A percentile compares a stretch with the other conserved stretches of the same genome.
These are phyloP conservation scores for Danaus melanippus DNA, from an alignment of 1,140 invertebrate species.

Conservation along the genomic window DNA sequence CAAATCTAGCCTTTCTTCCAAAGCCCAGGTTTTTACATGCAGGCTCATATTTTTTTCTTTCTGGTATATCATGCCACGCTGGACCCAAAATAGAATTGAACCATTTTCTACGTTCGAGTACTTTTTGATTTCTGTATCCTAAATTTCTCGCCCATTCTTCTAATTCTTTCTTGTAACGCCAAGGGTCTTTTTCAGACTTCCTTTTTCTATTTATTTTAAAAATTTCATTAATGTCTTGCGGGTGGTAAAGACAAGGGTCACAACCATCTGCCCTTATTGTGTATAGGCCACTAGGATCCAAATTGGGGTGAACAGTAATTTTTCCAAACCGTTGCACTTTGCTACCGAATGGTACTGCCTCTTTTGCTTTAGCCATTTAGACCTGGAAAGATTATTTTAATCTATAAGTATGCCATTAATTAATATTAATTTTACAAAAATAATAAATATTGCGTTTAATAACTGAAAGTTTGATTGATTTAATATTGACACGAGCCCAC, in stretches of 20 bases:
- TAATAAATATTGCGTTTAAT: too few species aligned
- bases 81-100: conserved; percentile 41
- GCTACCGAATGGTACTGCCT: conserved; percentile 29
- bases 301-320: conserved; percentile 47
- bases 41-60: conserved; percentile 27
- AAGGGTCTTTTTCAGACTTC: conserved; percentile 37
- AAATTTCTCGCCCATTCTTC: conserved; percentile 60
- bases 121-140: conserved; percentile 55
- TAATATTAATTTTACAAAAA: too few species aligned
- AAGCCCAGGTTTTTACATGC: conserved; percentile 52
- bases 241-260: conserved; percentile 49
- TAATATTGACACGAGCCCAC: too few species aligned
- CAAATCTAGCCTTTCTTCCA: conserved; percentile 39
- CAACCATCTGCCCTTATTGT: conserved; percentile 36
- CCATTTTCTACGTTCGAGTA: conserved; percentile 41
- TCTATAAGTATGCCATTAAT: too few species aligned
- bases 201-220: conserved; percentile 36
- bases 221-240: conserved; percentile 33
- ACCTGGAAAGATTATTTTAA: too few species aligned
- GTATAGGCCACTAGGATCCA: conserved; percentile 50
- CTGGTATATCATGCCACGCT: conserved; percentile 44
- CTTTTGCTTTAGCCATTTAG: conserved; percentile 4
- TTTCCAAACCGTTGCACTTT: conserved; percentile 40
- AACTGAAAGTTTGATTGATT: too few species aligned
- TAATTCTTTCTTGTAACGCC: conserved; percentile 53